These are phyloP conservation scores for Noctua fimbriata DNA, from an alignment of 2,888 invertebrate species.

Conservation along the genomic window DNA sequence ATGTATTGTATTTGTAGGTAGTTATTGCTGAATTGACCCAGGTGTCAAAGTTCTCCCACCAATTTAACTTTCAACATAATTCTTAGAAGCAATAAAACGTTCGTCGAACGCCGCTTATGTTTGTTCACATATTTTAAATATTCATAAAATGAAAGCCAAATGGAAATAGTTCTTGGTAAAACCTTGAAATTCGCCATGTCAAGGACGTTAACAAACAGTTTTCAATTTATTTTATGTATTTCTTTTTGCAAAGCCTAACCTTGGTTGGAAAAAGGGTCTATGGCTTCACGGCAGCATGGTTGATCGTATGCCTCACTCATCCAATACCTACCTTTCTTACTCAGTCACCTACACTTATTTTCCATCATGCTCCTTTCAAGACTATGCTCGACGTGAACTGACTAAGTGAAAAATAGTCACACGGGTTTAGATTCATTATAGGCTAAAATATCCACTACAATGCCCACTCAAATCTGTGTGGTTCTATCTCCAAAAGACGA, in stretches of 20 bases:
- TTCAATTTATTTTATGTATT: conserved; percentile 1
- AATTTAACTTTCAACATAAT: conserved; percentile 23
- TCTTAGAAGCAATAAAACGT: conserved; percentile 23
- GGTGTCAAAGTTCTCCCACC: conserved; percentile 2
- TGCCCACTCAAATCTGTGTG: too few relatives aligned
- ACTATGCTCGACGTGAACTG: too few relatives aligned
- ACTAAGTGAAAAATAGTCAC: too few relatives aligned
- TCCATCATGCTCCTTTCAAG: too few relatives aligned
- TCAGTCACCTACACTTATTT: too few relatives aligned
- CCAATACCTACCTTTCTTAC: too few relatives aligned
- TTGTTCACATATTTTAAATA: conserved; percentile 24
- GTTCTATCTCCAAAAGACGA: too few relatives aligned
- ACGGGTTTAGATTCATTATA: too few relatives aligned
- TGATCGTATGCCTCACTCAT: neutral
- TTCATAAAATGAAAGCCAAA: conserved; percentile 32
- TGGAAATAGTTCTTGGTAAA: conserved; percentile 26
- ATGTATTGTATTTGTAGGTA: neutral
- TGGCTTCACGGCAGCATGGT: neutral
- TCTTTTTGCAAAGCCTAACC: conserved; percentile 2
- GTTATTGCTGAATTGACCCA: neutral
- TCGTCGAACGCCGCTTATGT: neutral
- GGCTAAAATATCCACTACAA: too few relatives aligned
- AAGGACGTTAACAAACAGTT: conserved; percentile 11
- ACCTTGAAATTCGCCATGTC: conserved; percentile 42
- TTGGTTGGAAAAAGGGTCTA: neutral